Evolutionary conservation across 2,113 vertebrate genomes (phyloP).

Genomic region (Herpailurus yagouaroundi): DNA sequence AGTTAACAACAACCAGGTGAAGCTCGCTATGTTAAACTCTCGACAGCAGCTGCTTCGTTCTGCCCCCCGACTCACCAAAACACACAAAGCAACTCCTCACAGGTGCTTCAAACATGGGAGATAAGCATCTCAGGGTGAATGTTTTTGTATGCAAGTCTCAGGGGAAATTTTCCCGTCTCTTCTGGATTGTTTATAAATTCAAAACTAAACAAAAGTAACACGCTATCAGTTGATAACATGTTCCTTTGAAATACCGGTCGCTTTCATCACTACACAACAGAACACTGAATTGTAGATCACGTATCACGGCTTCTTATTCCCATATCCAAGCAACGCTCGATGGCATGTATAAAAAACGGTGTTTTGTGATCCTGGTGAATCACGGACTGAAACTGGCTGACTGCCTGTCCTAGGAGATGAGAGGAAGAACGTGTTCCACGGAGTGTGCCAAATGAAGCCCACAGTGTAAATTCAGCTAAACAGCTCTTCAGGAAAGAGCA

Average conservation of each 20-base stretch:
- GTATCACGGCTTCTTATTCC: neutral
- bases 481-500: constrained; percentile 1
- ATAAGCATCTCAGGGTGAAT: neutral
- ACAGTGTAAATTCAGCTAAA: neutral
- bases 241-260: neutral
- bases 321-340: neutral
- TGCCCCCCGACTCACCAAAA: neutral
- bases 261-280: neutral
- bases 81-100: neutral
- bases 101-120: no score
- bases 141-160: neutral
- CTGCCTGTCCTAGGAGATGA: neutral
- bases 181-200: neutral
- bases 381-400: neutral
- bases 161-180: neutral
- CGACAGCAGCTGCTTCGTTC: neutral
- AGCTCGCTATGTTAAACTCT: neutral
- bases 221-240: neutral
- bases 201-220: neutral
- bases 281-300: neutral
- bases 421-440: neutral
- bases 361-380: neutral
- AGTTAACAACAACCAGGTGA: neutral
- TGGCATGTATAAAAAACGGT: neutral
- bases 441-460: neutral